These are phyloP conservation scores for Glaucidium brasilianum DNA, from an alignment of 2,113 vertebrate genomes.

Conservation along the genomic window DNA sequence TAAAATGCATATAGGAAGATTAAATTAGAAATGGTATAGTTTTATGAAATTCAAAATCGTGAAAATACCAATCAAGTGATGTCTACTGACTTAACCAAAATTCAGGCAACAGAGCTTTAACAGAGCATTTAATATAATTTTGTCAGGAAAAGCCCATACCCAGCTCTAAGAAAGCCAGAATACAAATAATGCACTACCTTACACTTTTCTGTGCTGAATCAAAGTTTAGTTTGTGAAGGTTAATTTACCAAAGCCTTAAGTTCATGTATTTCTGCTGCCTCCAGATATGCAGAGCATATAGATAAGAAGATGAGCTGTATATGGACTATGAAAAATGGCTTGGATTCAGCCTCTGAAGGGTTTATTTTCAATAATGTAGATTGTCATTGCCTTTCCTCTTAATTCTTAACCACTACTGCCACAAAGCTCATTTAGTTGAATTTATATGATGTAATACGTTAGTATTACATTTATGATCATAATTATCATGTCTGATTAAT, in stretches of 20 bases:
- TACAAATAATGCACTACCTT: neutral
- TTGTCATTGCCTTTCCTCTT: neutral
- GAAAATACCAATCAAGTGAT: neutral
- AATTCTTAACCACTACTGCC: neutral
- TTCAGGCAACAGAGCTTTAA: neutral
- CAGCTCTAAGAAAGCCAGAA: neutral
- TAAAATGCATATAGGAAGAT: neutral
- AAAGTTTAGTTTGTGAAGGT: neutral
- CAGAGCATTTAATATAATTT: neutral
- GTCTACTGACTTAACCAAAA: neutral
- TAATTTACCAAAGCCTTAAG: neutral
- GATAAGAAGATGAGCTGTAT: neutral
- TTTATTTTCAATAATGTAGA: slow-evolving; percentile 33
- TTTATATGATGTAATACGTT: slow-evolving; percentile 33
- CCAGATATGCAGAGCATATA: neutral
- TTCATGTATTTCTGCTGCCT: neutral
- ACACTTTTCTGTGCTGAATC: neutral
- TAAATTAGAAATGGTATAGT: neutral
- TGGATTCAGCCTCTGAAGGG: neutral
- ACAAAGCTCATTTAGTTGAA: slow-evolving; percentile 25
- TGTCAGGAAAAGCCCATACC: neutral
- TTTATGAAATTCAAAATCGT: neutral
- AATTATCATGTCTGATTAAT: slow-evolving; percentile 52
- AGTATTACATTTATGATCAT: slow-evolving; percentile 43
- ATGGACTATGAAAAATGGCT: neutral